Evolutionary conservation across 2,113 vertebrate genomes (phyloP).

Genomic region (Phalacrocorax aristotelis): DNA sequence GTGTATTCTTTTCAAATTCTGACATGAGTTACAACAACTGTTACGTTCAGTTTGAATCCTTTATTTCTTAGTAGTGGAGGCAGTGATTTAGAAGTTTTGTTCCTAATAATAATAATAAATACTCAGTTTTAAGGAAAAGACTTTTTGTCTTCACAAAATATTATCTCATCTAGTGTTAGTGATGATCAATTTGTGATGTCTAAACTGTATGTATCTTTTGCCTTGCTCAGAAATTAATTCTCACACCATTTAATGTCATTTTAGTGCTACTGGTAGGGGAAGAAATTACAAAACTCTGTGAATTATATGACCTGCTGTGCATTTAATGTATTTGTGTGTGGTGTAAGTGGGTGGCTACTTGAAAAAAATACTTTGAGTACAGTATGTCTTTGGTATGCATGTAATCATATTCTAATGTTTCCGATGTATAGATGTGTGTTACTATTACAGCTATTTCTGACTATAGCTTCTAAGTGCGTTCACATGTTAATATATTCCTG

Average conservation of each 20-base stretch:
- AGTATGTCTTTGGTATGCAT: neutral
- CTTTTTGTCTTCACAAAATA: neutral
- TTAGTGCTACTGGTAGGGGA: neutral
- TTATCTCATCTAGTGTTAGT: neutral
- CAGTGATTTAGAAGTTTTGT: neutral
- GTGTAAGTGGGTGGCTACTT: neutral
- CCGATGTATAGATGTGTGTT: neutral
- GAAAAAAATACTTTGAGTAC: neutral
- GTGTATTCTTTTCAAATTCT: neutral
- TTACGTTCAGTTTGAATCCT: neutral
- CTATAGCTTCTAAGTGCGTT: neutral
- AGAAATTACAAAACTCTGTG: neutral
- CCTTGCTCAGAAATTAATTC: neutral
- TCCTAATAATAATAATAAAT: neutral
- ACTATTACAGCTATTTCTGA: neutral
- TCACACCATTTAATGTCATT: neutral
- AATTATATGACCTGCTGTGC: neutral
- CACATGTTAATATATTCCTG: neutral
- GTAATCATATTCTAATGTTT: neutral
- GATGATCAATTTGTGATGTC: neutral
- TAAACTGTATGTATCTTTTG: neutral
- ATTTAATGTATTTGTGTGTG: neutral
- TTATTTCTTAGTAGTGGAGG: neutral
- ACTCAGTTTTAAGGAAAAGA: neutral
- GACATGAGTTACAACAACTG: neutral